phyloP scores from a whole-genome alignment of 2,888 invertebrate genomes.

The Hemicrepidius hirtus region DNA sequence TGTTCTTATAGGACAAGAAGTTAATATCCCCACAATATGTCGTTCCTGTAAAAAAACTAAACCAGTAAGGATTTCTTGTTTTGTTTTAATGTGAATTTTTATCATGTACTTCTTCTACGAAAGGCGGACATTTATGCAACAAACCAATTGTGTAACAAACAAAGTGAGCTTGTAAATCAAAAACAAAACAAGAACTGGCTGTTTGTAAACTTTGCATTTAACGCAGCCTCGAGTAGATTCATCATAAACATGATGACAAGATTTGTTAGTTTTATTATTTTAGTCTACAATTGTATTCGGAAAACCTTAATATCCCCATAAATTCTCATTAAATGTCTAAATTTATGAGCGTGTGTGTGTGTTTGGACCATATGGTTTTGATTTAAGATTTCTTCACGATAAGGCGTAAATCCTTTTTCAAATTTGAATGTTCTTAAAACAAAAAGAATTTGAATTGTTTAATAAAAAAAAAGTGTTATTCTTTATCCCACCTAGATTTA shows the following conservation, averaged over 20 bases:
- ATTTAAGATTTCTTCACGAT: constrained; percentile 31
- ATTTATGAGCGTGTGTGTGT: constrained; percentile 57
- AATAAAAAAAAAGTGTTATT: background rate
- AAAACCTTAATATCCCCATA: constrained; percentile 60
- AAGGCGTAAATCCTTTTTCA: constrained; percentile 17
- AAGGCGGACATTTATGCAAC: constrained; percentile 22
- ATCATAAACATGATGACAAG: constrained; percentile 32
- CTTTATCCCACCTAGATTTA: constrained; percentile 15
- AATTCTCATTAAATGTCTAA: constrained; percentile 65
- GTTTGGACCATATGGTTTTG: constrained; percentile 35
- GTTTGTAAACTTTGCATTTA: constrained; percentile 22
- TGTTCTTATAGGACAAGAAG: too few species aligned
- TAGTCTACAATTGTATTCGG: constrained; percentile 38
- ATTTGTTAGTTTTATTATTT: constrained; percentile 42
- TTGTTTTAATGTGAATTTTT: constrained; percentile 3
- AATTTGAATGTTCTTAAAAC: background rate
- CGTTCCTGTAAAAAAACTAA: too few species aligned
- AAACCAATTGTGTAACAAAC: constrained; percentile 10
- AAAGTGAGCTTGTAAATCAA: constrained; percentile 8
- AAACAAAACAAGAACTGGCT: constrained; percentile 13
- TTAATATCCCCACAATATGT: too few species aligned
- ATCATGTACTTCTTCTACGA: constrained; percentile 13
- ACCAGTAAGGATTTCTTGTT: too few species aligned
- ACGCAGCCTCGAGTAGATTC: constrained; percentile 25
- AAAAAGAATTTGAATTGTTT: background rate